Evolutionary conservation across 1,140 invertebrate species (phyloP).

Genomic region (Eubasilissa regina): DNA sequence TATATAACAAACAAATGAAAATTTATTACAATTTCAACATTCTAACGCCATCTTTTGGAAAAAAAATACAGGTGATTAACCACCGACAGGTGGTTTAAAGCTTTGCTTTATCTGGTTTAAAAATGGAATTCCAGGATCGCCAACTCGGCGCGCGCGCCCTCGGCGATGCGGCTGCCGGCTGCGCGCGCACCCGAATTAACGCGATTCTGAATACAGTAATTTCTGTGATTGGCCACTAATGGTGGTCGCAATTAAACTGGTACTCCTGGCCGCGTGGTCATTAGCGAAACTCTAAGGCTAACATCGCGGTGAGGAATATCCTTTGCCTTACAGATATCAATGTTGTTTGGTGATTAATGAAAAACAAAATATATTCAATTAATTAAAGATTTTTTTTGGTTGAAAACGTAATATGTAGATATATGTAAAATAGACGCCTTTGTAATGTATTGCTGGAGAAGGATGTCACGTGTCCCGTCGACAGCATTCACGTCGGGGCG

Average conservation of each 20-base stretch:
- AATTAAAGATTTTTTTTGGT: no score
- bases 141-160: background rate
- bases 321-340: no score
- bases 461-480: no score
- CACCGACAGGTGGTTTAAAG: background rate
- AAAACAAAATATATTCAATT: no score
- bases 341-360: no score
- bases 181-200: constrained; percentile 27
- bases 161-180: background rate
- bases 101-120: background rate
- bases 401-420: no score
- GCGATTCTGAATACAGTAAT: constrained; percentile 44
- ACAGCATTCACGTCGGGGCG: no score
- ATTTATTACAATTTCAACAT: no score
- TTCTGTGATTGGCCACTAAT: constrained; percentile 48
- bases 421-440: no score
- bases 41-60: background rate
- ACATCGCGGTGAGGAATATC: no score
- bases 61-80: background rate
- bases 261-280: background rate
- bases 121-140: constrained; percentile 2
- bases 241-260: background rate
- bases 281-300: background rate
- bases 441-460: no score
- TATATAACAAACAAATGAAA: no score